phyloP scores from a whole-genome alignment of 1,140 invertebrate species.

The Gonatopus flavifemur region DNA sequence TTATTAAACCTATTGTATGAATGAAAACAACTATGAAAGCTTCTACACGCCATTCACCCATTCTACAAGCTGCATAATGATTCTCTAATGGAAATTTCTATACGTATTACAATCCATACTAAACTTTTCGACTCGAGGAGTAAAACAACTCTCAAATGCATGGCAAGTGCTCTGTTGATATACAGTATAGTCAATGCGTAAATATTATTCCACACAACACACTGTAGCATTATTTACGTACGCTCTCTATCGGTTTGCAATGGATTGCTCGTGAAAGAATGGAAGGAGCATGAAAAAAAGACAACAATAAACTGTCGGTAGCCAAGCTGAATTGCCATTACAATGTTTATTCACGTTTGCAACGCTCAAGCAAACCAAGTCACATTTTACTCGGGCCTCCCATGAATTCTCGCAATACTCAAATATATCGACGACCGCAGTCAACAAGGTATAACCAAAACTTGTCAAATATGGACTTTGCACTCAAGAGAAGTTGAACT shows the following conservation, averaged over 20 bases:
- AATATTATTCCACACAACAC: background rate
- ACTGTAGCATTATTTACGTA: background rate
- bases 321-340: constrained; percentile 27
- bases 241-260: constrained; percentile 6
- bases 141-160: too few relatives aligned
- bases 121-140: too few relatives aligned
- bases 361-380: constrained; percentile 7
- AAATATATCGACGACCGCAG: constrained; percentile 42
- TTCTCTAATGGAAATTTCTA: too few relatives aligned
- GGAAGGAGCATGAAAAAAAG: constrained; percentile 14
- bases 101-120: too few relatives aligned
- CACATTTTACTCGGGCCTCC: background rate
- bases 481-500: constrained; percentile 27
- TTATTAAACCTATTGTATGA: too few relatives aligned
- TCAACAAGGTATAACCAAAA: constrained; percentile 23
- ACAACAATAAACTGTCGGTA: constrained; percentile 29
- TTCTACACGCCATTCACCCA: too few relatives aligned
- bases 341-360: constrained; percentile 33
- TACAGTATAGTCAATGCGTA: too few relatives aligned
- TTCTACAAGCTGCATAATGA: too few relatives aligned
- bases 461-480: constrained; percentile 43
- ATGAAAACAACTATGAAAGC: too few relatives aligned
- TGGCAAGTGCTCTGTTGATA: too few relatives aligned
- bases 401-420: constrained; percentile 21
- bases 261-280: constrained; percentile 11